phyloP scores from a whole-genome alignment of 2,113 vertebrate genomes.

The Atherinomorus stipes region DNA sequence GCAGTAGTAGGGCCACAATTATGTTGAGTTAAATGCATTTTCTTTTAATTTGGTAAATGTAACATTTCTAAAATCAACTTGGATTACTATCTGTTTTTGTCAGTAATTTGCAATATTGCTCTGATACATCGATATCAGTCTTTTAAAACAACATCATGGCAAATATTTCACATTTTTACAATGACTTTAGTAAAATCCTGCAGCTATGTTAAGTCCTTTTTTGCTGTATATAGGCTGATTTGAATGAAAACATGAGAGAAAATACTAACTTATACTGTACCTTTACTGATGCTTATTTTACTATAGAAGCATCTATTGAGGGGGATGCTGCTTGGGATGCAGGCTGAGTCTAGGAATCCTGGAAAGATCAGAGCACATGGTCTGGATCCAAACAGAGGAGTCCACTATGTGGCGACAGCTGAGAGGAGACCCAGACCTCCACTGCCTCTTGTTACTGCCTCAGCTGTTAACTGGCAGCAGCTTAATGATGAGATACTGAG shows the following conservation, averaged over 20 bases:
- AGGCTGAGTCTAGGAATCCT: slow-evolving; percentile 27
- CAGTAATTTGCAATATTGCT: too few relatives aligned
- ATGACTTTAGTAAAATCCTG: neutral
- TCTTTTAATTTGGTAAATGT: neutral
- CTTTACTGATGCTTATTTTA: neutral
- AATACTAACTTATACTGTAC: neutral
- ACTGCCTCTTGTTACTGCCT: slow-evolving; percentile 67
- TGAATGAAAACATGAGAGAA: neutral
- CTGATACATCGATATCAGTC: too few relatives aligned
- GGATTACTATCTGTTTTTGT: too few relatives aligned
- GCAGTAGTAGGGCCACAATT: too few relatives aligned
- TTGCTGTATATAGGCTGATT: neutral
- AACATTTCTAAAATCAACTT: neutral
- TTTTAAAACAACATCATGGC: neutral
- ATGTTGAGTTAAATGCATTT: too few relatives aligned
- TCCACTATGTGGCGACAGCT: slow-evolving; percentile 74
- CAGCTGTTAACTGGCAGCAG: slow-evolving; percentile 73
- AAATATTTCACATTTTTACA: neutral
- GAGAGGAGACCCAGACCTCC: slow-evolving; percentile 49
- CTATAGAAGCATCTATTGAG: neutral
- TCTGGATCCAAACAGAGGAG: slow-evolving; percentile 58
- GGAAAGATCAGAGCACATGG: slow-evolving; percentile 51
- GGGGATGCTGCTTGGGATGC: slow-evolving; percentile 46
- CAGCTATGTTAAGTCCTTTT: neutral
- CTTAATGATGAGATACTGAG: slow-evolving; percentile 58